phyloP scores from a whole-genome alignment of 2,888 invertebrate genomes.

The Polydrusus tereticollis region DNA sequence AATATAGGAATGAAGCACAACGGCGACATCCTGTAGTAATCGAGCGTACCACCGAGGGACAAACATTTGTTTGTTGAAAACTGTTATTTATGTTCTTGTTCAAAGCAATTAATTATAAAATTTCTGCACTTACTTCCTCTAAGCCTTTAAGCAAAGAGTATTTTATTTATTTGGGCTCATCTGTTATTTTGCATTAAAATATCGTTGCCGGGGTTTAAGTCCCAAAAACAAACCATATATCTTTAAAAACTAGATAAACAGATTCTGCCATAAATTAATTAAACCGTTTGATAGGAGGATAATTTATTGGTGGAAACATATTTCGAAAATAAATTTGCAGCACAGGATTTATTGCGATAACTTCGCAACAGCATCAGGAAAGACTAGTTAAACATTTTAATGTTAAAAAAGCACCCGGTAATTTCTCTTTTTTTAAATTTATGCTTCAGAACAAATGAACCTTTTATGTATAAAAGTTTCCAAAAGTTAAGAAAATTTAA shows the following conservation, averaged over 20 bases:
- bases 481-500: no score
- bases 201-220: conserved; percentile 16
- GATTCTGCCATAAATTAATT: conserved; percentile 37
- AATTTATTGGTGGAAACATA: conserved; percentile 30
- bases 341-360: conserved; percentile 26
- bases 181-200: conserved; percentile 13
- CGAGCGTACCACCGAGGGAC: no score
- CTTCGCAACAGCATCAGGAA: not conserved
- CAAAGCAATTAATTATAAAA: not conserved
- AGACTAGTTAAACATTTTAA: not conserved
- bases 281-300: conserved; percentile 18
- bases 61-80: not conserved
- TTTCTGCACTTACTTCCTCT: not conserved
- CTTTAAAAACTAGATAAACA: conserved; percentile 36
- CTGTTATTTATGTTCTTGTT: not conserved
- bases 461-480: no score
- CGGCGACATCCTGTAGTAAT: no score
- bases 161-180: conserved; percentile 16
- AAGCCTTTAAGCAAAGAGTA: not conserved
- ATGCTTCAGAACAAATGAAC: no score
- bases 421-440: no score
- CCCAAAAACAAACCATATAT: conserved; percentile 29
- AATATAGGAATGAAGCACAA: no score
- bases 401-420: not conserved
- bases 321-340: conserved; percentile 35